Conservation (phyloP, 2,888 invertebrate species). For the Folsomia candida region DNA sequence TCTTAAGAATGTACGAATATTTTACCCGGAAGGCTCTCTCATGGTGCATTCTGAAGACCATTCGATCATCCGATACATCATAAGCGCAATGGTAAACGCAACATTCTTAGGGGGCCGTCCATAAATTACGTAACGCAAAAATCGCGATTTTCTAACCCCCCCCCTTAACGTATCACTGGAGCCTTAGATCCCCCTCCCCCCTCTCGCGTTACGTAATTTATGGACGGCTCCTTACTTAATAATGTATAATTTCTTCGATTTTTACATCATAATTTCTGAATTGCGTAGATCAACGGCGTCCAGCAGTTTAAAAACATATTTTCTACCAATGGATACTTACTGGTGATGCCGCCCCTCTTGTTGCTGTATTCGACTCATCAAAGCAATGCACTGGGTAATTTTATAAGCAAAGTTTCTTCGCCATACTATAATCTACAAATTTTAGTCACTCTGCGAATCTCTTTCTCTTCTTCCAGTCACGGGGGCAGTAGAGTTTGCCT, state of each 20-base stretch:
- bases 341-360: constrained; percentile 95
- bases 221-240: no score
- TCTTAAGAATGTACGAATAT: neutral
- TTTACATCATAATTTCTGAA: no score
- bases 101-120: no score
- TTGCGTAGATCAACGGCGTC: constrained; percentile 96
- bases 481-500: constrained; percentile 94
- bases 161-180: no score
- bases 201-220: no score
- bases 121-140: no score
- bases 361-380: constrained; percentile 97
- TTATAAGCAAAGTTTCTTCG: neutral
- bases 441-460: constrained; percentile 3
- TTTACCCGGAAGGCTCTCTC: constrained; percentile 61
- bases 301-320: constrained; percentile 99
- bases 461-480: constrained; percentile 67
- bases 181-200: no score
- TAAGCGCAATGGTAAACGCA: no score
- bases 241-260: no score
- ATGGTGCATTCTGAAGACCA: constrained; percentile 96
- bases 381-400: constrained; percentile 67
- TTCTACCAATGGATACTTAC: constrained; percentile 92
- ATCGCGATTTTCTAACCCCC: no score
- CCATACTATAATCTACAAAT: neutral
- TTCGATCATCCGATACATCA: constrained; percentile 88